Evolutionary conservation across 2,888 invertebrate genomes (phyloP), one percentile per base, ranked within the genome.

Genomic region (Andrena bicolor): DNA sequence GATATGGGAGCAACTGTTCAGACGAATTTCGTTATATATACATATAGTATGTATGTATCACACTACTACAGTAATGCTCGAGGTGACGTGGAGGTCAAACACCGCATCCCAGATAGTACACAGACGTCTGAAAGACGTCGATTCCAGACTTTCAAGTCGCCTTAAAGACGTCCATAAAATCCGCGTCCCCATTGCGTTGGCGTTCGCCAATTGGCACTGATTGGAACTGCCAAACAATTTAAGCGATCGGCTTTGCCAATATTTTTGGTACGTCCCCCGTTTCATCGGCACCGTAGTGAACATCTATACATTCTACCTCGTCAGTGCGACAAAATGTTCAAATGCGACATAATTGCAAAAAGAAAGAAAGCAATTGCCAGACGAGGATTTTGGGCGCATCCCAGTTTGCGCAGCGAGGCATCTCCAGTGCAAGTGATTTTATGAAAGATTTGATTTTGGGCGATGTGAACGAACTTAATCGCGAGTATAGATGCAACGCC

Each of bases 401-500:
- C 41, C 41, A 41, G 41, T 4, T 41, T 1, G 13, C 51, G 51
- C 8, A 8, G 51, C 7, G 7, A 20, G 6, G 20, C 49, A 65
- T 35, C 10, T 35, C 2, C 20, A 26, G 48, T 48, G 16, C 48
- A 8, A 64, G 48, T 13, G 48, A 49, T 64, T 48, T 64, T 23
- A 64, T 64, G 41, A 64, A 41, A 48, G 48, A 64, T 48, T 48
- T 64, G 4, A 64, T 49, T 64, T 48, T 20, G 2, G 48, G 48
- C 16, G 13, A 64, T 48, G 26, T 5, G 13, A 64, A 64, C 26
- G 13, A n/a, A 28, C 4, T 49, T 49, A 65, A 65, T 49, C 64
- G 49, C 16, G 64, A 65, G 49, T 65, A 65, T n/a, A 23, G 49
- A 49, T 65, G 64, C 7, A 28, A 64, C 6, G 64, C 8, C 26